Conservation (phyloP, 2,113 vertebrate genomes). For the Spheniscus mendiculus region DNA sequence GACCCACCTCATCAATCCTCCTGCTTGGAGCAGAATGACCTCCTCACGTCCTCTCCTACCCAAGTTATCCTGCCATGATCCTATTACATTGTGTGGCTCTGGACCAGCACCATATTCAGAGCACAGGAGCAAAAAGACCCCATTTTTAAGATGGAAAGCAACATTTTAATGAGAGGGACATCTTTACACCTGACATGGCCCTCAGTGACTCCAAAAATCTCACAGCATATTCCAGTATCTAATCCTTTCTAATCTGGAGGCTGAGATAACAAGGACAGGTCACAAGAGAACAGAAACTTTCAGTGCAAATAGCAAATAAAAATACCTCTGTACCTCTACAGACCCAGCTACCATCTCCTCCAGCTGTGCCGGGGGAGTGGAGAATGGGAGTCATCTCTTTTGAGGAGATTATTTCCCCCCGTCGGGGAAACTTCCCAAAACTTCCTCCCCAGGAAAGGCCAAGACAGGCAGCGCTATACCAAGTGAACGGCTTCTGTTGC, state of each 20-base stretch:
- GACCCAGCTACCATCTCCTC: background rate
- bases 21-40: background rate
- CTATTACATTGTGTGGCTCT: background rate
- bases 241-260: background rate
- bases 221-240: background rate
- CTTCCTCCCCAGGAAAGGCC: background rate
- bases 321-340: background rate
- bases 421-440: background rate
- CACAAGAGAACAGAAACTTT: background rate
- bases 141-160: background rate
- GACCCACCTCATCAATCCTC: background rate
- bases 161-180: background rate
- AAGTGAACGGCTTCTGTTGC: fast-evolving
- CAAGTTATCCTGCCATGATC: background rate
- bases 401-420: background rate
- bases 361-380: background rate
- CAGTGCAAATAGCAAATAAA: background rate
- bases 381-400: background rate
- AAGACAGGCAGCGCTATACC: background rate
- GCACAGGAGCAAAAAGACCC: background rate
- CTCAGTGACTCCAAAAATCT: background rate
- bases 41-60: fast-evolving
- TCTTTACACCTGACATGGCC: background rate
- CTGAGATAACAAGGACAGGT: background rate
- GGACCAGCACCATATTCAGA: background rate